phyloP scores from a whole-genome alignment of 2,888 invertebrate genomes.

The Aphodius sticticus region DNA sequence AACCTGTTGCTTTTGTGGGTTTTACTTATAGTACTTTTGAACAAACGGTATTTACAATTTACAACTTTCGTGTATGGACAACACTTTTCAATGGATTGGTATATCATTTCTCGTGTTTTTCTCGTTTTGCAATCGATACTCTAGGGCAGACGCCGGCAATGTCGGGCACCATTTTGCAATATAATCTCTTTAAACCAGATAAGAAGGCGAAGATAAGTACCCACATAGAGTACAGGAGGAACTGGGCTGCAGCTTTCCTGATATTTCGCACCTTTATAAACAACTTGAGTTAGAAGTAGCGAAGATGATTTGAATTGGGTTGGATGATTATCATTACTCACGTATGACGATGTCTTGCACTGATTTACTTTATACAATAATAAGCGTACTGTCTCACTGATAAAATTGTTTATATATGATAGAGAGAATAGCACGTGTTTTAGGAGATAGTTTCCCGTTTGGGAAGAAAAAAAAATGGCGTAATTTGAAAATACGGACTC shows the following conservation, averaged over 20 bases:
- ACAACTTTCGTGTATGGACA: too few species aligned
- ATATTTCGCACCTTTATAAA: conserved; percentile 4
- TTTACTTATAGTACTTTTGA: too few species aligned
- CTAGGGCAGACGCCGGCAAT: not conserved
- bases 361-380: not conserved
- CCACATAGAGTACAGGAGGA: not conserved
- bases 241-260: not conserved
- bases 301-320: too few species aligned
- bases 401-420: not conserved
- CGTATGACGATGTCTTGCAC: not conserved
- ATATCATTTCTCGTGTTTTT: not conserved
- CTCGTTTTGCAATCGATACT: not conserved
- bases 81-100: not conserved
- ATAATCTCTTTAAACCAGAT: not conserved
- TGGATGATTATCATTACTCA: too few species aligned
- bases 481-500: not conserved
- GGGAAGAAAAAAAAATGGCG: not conserved
- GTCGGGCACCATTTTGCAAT: conserved; percentile 4
- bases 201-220: not conserved
- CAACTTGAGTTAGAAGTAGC: not conserved
- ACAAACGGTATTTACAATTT: too few species aligned
- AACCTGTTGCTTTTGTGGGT: too few species aligned
- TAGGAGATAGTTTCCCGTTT: not conserved
- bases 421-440: not conserved
- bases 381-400: not conserved